phyloP scores from a whole-genome alignment of 2,888 invertebrate species.

The Asteroscopus sphinx region DNA sequence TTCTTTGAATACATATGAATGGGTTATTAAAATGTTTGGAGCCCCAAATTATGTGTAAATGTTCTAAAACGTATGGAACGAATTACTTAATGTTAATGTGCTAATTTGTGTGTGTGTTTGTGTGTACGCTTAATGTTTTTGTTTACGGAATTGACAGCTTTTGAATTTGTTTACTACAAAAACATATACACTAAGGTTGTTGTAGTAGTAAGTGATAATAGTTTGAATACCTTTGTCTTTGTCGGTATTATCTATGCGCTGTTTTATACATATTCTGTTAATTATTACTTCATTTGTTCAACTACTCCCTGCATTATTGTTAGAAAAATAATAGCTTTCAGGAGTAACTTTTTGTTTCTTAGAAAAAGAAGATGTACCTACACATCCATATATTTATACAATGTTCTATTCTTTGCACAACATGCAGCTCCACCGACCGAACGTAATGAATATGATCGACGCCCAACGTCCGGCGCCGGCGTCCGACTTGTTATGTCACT shows the following conservation, averaged over 20 bases:
- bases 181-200: background rate
- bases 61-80: constrained; percentile 5
- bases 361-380: no score
- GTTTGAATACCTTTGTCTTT: no score
- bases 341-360: no score
- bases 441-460: background rate
- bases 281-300: no score
- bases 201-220: no score
- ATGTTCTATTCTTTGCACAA: no score
- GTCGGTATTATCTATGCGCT: no score
- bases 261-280: no score
- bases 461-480: background rate
- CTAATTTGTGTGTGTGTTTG: constrained; percentile 8
- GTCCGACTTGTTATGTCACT: constrained; percentile 3
- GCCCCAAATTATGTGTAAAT: constrained; percentile 7
- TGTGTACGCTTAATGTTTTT: constrained; percentile 15
- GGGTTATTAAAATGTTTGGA: constrained; percentile 12
- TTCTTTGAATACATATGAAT: constrained; percentile 6
- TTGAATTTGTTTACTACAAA: constrained; percentile 16
- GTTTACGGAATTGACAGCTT: constrained; percentile 4
- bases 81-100: constrained; percentile 24
- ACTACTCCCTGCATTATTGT: no score
- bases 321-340: no score
- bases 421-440: no score
- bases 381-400: no score